Percentiles rank a stretch among this genome's conserved stretches.
phyloP scores from a whole-genome alignment of 2,797 vertebrate genomes.

The Anguilla megastoma region DNA sequence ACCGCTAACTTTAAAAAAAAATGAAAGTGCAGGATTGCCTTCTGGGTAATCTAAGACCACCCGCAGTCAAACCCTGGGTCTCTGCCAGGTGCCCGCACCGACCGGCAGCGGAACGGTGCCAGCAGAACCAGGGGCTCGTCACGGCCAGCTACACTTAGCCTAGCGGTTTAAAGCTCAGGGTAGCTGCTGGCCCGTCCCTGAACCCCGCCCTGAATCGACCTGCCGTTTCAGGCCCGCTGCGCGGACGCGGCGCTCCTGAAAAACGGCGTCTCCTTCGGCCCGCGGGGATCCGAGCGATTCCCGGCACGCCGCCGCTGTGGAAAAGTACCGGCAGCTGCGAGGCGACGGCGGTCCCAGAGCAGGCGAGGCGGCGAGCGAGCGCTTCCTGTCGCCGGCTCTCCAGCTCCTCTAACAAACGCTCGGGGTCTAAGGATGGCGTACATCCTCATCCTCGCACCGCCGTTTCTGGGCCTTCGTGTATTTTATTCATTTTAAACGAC shows the following conservation, averaged over 20 bases:
- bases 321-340: background rate
- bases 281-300: background rate
- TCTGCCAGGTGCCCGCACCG: background rate
- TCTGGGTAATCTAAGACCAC: background rate
- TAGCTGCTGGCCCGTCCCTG: constrained; percentile 42
- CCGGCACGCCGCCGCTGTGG: background rate
- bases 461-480: no score
- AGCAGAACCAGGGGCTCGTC: background rate
- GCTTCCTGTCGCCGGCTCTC: background rate
- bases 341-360: background rate
- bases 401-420: background rate
- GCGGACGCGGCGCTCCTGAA: background rate
- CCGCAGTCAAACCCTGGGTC: background rate
- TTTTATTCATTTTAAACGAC: no score
- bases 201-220: constrained; percentile 36
- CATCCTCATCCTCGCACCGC: background rate
- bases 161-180: constrained; percentile 30
- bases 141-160: constrained; percentile 45
- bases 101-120: background rate
- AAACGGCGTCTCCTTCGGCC: background rate
- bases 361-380: background rate
- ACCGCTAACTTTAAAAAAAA: background rate
- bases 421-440: background rate
- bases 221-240: background rate
- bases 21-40: background rate